A percentile compares a stretch with the other conserved stretches of the same genome.
Evolutionary conservation across 2,113 vertebrate genomes (phyloP).

Genomic region (Perccottus glenii): DNA sequence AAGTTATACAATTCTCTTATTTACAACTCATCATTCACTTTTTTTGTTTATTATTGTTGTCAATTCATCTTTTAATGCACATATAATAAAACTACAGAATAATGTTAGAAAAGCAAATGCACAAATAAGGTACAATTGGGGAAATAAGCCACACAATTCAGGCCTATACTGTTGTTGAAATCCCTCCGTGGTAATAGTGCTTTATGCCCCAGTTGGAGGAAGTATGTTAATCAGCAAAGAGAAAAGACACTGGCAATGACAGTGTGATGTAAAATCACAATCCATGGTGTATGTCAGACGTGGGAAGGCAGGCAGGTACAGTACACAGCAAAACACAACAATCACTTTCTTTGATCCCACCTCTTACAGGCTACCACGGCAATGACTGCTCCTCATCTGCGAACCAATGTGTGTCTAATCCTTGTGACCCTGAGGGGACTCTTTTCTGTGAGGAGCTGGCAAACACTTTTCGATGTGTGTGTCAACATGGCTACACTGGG

Average conservation of each 20-base stretch:
- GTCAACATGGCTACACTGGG: slow-evolving; percentile 72
- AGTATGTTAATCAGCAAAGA: slow-evolving; percentile 35
- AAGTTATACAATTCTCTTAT: slow-evolving; percentile 9
- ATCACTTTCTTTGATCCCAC: slow-evolving; percentile 65
- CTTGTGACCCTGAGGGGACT: slow-evolving; percentile 69
- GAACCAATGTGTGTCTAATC: slow-evolving; percentile 73
- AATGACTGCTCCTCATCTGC: slow-evolving; percentile 67
- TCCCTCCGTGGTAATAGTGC: slow-evolving; percentile 21
- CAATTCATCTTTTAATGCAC: slow-evolving; percentile 20
- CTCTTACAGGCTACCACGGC: slow-evolving; percentile 68
- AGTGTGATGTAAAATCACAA: slow-evolving; percentile 44
- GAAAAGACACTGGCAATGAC: slow-evolving; percentile 41
- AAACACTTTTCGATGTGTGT: slow-evolving; percentile 75
- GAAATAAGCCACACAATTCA: slow-evolving; percentile 2
- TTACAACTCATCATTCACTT: slow-evolving; percentile 6
- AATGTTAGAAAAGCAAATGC: slow-evolving; percentile 31
- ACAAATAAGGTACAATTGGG: slow-evolving; percentile 23
- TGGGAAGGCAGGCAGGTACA: slow-evolving; percentile 30
- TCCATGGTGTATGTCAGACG: slow-evolving; percentile 30
- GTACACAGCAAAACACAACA: slow-evolving; percentile 52
- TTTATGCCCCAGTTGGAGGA: slow-evolving; percentile 17
- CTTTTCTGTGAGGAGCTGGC: slow-evolving; percentile 68
- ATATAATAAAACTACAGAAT: slow-evolving; percentile 29
- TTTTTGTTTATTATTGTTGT: slow-evolving; percentile 6
- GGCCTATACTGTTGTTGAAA: slow-evolving; percentile 16